phyloP scores from a whole-genome alignment of 2,888 invertebrate species.

The Metacarcinus magister region DNA sequence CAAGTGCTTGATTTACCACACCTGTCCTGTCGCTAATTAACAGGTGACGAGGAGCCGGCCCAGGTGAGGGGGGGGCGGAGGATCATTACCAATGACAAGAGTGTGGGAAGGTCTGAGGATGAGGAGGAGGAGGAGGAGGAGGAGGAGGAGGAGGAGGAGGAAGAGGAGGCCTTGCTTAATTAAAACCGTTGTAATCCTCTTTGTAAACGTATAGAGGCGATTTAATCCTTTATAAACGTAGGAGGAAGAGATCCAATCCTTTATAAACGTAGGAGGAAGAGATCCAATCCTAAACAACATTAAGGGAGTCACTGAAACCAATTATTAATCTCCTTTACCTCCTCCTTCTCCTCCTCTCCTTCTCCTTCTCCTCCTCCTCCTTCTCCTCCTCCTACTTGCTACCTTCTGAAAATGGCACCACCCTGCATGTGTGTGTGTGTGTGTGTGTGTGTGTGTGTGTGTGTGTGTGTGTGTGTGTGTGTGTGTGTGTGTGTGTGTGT shows the following conservation, averaged over 20 bases:
- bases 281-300: not conserved
- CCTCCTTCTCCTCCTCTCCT: not conserved
- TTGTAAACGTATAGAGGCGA: not conserved
- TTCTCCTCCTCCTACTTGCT: not conserved
- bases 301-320: not conserved
- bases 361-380: not conserved
- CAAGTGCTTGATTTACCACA: slow-evolving; percentile 41
- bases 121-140: too few relatives aligned
- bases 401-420: too few relatives aligned
- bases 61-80: not conserved
- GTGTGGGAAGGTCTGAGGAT: not conserved
- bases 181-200: not conserved
- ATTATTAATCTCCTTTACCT: not conserved
- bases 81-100: not conserved
- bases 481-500: too few relatives aligned
- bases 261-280: not conserved
- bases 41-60: not conserved
- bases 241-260: not conserved
- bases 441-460: too few relatives aligned
- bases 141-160: not conserved
- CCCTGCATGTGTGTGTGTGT: too few relatives aligned
- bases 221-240: not conserved
- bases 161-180: not conserved
- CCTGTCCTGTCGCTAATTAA: slow-evolving; percentile 44
- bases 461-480: too few relatives aligned